These are phyloP conservation scores for Ferrisia virgata DNA, from an alignment of 2,888 invertebrate genomes.

Conservation along the genomic window DNA sequence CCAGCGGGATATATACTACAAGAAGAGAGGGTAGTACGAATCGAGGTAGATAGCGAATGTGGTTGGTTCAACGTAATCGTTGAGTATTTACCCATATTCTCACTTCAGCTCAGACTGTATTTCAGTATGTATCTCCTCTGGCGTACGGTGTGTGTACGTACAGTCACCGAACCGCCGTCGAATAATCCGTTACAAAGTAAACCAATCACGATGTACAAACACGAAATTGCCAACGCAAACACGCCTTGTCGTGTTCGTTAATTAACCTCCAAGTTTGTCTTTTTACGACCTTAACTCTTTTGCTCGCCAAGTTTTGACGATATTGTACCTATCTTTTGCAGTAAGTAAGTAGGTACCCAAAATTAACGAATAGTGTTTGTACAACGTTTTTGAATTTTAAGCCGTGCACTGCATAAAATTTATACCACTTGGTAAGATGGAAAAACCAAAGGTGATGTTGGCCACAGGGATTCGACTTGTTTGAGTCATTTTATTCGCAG, in stretches of 20 bases:
- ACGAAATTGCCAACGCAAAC: slow-evolving; percentile 39
- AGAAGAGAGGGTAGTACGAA: neutral
- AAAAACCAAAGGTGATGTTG: too few relatives aligned
- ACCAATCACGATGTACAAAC: slow-evolving; percentile 44
- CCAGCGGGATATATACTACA: neutral
- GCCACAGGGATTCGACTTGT: too few relatives aligned
- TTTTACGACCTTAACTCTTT: slow-evolving; percentile 39
- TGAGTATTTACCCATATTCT: neutral
- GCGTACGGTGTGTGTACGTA: neutral
- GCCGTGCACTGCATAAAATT: too few relatives aligned
- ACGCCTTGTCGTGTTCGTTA: slow-evolving; percentile 38
- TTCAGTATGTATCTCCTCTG: neutral
- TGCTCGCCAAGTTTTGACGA: neutral
- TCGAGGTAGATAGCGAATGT: neutral
- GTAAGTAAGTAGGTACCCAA: too few relatives aligned
- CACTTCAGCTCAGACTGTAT: neutral
- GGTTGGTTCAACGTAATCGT: neutral
- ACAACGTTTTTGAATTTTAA: too few relatives aligned
- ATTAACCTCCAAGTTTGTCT: slow-evolving; percentile 43
- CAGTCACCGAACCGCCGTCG: neutral
- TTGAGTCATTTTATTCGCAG: too few relatives aligned
- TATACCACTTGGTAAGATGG: too few relatives aligned
- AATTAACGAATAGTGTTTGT: too few relatives aligned
- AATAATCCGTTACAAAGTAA: slow-evolving; percentile 42
- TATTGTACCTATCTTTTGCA: too few relatives aligned